Conservation (phyloP, 2,113 vertebrate genomes). For the Pavo muticus region DNA sequence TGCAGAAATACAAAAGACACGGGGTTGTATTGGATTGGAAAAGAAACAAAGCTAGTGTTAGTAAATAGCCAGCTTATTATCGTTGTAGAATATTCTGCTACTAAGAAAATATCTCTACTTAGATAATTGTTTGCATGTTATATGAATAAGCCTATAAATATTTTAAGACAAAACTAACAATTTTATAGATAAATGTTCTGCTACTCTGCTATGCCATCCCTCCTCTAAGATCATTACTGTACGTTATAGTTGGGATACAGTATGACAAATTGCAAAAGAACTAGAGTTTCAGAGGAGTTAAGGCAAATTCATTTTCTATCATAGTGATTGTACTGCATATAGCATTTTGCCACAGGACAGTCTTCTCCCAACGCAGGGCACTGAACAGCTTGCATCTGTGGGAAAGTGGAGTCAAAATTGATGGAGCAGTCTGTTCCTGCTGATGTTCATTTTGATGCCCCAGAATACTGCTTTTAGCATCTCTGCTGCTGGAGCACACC, state of each 20-base stretch:
- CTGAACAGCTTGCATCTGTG: constrained; percentile 46
- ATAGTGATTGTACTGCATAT: background rate
- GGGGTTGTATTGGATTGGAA: background rate
- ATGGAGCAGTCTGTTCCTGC: constrained; percentile 55
- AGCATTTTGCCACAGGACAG: constrained; percentile 44
- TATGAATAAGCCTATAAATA: background rate
- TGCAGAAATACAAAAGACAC: background rate
- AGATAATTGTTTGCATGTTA: background rate
- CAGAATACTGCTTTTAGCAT: background rate
- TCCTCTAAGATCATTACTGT: background rate
- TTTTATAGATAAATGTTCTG: background rate
- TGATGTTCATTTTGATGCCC: constrained; percentile 26
- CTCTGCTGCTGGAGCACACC: background rate
- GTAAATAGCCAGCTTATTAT: background rate
- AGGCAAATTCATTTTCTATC: background rate
- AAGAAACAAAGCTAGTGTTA: background rate
- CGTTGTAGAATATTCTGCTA: background rate
- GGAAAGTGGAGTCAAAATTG: constrained; percentile 30
- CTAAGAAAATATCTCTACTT: background rate
- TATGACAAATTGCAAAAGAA: background rate
- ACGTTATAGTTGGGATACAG: background rate
- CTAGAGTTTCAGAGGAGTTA: background rate
- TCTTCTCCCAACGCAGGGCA: constrained; percentile 29
- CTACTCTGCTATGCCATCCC: background rate
- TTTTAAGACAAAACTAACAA: background rate